Evolutionary conservation across 1,140 invertebrate species (phyloP).

Genomic region (Drosophila bocki): DNA sequence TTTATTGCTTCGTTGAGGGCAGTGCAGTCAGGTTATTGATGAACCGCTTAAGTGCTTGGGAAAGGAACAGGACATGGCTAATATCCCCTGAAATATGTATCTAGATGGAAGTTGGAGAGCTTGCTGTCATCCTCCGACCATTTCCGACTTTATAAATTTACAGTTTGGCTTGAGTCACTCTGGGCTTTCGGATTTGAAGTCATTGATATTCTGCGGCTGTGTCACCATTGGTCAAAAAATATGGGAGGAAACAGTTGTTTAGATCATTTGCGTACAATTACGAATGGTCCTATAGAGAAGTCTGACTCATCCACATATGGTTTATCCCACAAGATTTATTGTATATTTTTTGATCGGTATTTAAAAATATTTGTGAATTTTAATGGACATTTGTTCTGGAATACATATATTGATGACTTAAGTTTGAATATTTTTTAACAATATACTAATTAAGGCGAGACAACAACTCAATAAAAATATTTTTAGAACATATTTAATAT

Average conservation of each 20-base stretch:
- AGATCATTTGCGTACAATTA: slow-evolving; percentile 26
- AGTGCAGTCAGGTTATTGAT: slow-evolving; percentile 52
- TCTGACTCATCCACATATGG: slow-evolving; percentile 16
- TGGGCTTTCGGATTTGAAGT: neutral
- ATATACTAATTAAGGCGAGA: neutral
- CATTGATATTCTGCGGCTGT: slow-evolving; percentile 42
- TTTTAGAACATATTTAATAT: neutral
- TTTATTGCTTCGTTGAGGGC: slow-evolving; percentile 43
- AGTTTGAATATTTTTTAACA: neutral
- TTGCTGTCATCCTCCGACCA: slow-evolving; percentile 16
- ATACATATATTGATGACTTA: too few relatives aligned
- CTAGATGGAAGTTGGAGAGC: neutral
- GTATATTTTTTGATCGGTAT: too few relatives aligned
- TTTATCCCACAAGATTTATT: slow-evolving; percentile 2
- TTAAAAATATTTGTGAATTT: neutral
- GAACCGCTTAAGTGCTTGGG: slow-evolving; percentile 41
- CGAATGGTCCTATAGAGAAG: slow-evolving; percentile 1
- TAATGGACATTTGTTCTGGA: neutral
- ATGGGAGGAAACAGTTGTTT: slow-evolving; percentile 36
- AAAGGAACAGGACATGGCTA: slow-evolving; percentile 13
- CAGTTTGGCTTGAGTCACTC: slow-evolving; percentile 52
- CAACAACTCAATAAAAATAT: neutral
- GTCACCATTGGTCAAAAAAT: slow-evolving; percentile 27
- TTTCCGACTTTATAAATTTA: slow-evolving; percentile 33
- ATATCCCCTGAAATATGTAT: neutral